Evolutionary conservation across 2,888 invertebrate species (phyloP), one percentile per base, ranked within the genome.

Genomic region (Drosophila quinaria): DNA sequence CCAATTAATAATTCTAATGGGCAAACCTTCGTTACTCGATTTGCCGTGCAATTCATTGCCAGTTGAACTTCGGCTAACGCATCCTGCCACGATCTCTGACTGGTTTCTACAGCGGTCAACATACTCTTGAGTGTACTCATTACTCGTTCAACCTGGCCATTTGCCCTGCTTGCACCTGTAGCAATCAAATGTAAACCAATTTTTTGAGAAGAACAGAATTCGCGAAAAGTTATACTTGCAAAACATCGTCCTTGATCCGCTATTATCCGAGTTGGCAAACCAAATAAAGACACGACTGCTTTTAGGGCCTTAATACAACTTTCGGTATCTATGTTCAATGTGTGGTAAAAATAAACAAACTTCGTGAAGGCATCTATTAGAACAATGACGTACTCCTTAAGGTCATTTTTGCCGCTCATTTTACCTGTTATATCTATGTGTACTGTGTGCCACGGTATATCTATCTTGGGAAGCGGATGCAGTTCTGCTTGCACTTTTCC

Each of bases 1-100:
- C 42, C 60, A 33, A 60, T 50, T 50, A 60, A 6, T 15, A 60
- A 4, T 19, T 50, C 60, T 42, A 60, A 51, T 10, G 41, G 19
- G 37, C 59, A 41, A 19, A 19, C 17, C 31, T 41, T 49, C 4
- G 49, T 59, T 13, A 55, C 49, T 17, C 49, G 47, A 49, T 59
- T 39, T 39, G 41, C 19, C 13, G 31, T 41, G n/a, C 55, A 55
- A 55, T 55, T 55, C 44, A 55, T 55, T 4, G 55, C 33, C n/a
- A 44, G 31, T 33, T 55, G 49, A 17, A 59, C 39, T 19, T 59
- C 59, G 19, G 47, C 31, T 31, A 25, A 5, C 5, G 25, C 25
- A 6, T 25, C 25, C 25, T 25, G 25, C 25, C 25, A 25, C 25
- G 25, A 25, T 25, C 25, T 5, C 6, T 25, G 25, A 25, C 25